Conservation (phyloP, 2,888 invertebrate species). For the Dendrolimus houi region DNA sequence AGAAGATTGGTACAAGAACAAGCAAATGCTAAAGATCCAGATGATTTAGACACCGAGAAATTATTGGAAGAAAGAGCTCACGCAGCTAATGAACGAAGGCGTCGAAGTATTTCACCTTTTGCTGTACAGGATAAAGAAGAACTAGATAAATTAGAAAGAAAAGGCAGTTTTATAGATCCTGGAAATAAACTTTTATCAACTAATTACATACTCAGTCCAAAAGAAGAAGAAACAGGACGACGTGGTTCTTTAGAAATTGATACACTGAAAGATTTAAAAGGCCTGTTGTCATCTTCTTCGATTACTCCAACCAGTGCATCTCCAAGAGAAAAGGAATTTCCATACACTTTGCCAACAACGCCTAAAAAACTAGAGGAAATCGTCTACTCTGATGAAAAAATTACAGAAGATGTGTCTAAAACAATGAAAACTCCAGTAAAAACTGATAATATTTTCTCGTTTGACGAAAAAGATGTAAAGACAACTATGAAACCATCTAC, state of each 20-base stretch:
- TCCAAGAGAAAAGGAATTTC: constrained; percentile 46
- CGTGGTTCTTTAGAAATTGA: constrained; percentile 52
- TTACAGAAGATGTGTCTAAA: constrained; percentile 23
- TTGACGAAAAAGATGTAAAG: constrained; percentile 48
- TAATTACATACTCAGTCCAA: constrained; percentile 54
- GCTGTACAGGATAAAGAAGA: constrained; percentile 64
- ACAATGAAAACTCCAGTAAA: constrained; percentile 38
- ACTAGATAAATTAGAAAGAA: constrained; percentile 42
- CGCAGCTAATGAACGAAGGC: constrained; percentile 60
- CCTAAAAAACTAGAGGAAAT: constrained; percentile 56
- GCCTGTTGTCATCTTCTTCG: constrained; percentile 20
- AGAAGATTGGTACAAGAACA: constrained; percentile 58
- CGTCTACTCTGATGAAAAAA: constrained; percentile 47
- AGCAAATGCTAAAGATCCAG: constrained; percentile 55
- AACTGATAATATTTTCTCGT: constrained; percentile 43
- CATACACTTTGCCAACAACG: constrained; percentile 43
- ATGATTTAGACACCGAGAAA: constrained; percentile 62
- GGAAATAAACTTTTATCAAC: constrained; percentile 63
- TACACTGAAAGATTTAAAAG: constrained; percentile 23
- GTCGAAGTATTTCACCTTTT: constrained; percentile 71
- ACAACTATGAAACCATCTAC: constrained; percentile 22
- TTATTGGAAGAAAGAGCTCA: constrained; percentile 59
- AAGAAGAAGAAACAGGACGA: constrained; percentile 50
- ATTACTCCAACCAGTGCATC: constrained; percentile 40
- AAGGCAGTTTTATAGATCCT: constrained; percentile 69